Base-by-base conservation (phyloP, 2,888 invertebrate species). In the Mesorhabditis spiculigera region DNA sequence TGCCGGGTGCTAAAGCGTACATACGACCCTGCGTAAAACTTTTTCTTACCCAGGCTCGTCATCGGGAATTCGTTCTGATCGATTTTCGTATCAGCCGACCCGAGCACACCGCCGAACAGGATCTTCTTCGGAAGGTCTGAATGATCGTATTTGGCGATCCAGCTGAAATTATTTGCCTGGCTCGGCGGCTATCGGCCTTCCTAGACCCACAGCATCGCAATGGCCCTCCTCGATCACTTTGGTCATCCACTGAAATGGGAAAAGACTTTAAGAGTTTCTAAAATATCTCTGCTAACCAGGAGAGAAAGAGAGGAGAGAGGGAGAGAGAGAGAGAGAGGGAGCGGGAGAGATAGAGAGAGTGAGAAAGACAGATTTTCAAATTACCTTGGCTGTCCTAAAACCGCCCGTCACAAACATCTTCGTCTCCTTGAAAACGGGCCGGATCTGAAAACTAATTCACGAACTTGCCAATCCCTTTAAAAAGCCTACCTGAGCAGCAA, bases 1-100 rank as follows among this genome's bases (percentile, higher is more conserved):
- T 28, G 28, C 28, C 28, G 28, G 28, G 28, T 28, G 3, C 28
- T 28, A 28, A 28, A 28, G 28, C 28, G 28, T 28, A 28, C 28
- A 28, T 28, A 28, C 28, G 3, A 28, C 28, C 28, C 1, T 28
- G 28, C 3, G 28, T 28, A 28, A 28, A 28, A 28, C 3, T 1
- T 28, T 28, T 28, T 3, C 28, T 28, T 28, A 28, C 28, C 77
- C 68, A 75, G 69, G 68, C 74, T 76, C 2, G 75, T 76, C 1
- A 80, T 72, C 5, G 67, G 75, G 61, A 74, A 80, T 45, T 80
- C 77, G 44, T 81, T 74, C 16, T 79, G 73, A 66, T 81, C 75
- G n/a, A 78, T 68, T 10, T 73, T 74, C 65, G 75, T 74, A 58
- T 68, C 68, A 3, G 73, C 63, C 4, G 77, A 72, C 1, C 75